Evolutionary conservation across 2,888 invertebrate genomes (phyloP).

Genomic region (Aphrophora alni): DNA sequence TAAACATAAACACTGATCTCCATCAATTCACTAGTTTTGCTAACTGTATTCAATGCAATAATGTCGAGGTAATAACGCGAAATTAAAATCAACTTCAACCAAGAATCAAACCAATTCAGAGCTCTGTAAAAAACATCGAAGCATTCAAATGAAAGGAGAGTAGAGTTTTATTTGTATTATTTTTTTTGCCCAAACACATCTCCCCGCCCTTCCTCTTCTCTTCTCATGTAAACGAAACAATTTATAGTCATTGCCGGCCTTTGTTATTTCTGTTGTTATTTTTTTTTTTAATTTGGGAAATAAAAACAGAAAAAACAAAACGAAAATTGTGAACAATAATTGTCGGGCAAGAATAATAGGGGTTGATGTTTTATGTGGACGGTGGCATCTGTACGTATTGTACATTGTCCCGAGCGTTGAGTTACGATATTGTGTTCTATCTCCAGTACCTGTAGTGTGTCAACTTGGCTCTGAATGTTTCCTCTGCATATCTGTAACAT

Average conservation of each 20-base stretch:
- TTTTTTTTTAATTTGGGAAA: not conserved
- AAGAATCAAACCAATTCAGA: too few species aligned
- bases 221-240: not conserved
- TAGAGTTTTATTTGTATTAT: not conserved
- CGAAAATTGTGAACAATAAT: not conserved
- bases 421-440: not conserved
- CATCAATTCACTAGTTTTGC: too few species aligned
- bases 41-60: too few species aligned
- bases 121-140: not conserved
- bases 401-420: not conserved
- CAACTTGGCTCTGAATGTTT: too few species aligned
- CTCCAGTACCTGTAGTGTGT: too few species aligned
- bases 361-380: not conserved
- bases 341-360: not conserved
- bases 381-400: not conserved
- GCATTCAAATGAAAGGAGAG: not conserved
- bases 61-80: too few species aligned
- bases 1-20: too few species aligned
- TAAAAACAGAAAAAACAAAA: not conserved
- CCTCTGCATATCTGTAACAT: too few species aligned
- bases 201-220: not conserved
- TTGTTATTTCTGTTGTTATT: not conserved
- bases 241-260: conserved; percentile 1
- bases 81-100: too few species aligned
- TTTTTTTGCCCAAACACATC: not conserved